Evolutionary conservation across 2,888 invertebrate genomes (phyloP).

Genomic region (Junonia oenone): DNA sequence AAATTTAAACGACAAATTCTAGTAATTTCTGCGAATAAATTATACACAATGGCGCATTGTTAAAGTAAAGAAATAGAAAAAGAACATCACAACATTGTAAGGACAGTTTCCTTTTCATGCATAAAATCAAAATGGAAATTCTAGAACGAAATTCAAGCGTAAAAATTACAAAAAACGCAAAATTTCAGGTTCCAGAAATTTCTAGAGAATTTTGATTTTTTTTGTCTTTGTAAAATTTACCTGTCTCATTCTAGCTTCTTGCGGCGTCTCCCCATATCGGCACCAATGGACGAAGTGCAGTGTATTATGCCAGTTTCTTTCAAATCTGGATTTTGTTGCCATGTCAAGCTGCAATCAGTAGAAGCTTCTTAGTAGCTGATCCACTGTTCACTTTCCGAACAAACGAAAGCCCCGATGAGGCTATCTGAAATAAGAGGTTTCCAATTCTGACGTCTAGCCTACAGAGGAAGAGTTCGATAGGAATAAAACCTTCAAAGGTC

Average conservation of each 20-base stretch:
- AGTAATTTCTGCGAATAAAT: conserved; percentile 3
- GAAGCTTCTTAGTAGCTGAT: conserved; percentile 75
- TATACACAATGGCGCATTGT: background rate
- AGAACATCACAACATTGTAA: conserved; percentile 36
- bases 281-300: conserved; percentile 85
- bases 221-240: conserved; percentile 57
- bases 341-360: conserved; percentile 79
- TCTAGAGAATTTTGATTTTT: background rate
- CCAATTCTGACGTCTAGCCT: conserved; percentile 69
- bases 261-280: conserved; percentile 84
- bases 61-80: conserved; percentile 9
- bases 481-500: conserved; percentile 32
- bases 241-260: conserved; percentile 84
- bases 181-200: conserved; percentile 1
- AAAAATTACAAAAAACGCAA: conserved; percentile 5
- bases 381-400: conserved; percentile 61
- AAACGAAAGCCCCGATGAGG: conserved; percentile 68
- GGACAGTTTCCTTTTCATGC: conserved; percentile 49
- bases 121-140: conserved; percentile 38
- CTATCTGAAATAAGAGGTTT: conserved; percentile 78
- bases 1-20: conserved; percentile 1
- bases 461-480: conserved; percentile 30
- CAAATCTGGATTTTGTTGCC: conserved; percentile 79
- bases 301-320: conserved; percentile 83
- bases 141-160: conserved; percentile 44